Conservation (phyloP, 2,888 invertebrate species). For the Danaus chrysippus region DNA sequence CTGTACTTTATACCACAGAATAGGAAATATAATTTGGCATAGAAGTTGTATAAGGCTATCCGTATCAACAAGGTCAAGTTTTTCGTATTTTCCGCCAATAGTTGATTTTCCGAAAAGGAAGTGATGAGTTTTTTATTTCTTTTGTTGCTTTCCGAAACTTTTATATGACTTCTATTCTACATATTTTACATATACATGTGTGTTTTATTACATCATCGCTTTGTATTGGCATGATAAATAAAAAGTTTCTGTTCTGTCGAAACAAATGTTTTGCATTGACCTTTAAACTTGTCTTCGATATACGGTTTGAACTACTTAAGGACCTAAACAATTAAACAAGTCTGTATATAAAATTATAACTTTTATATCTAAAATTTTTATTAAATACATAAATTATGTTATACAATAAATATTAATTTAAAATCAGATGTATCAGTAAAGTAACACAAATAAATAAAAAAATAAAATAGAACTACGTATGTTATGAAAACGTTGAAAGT, state of each 20-base stretch:
- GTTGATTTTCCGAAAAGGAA: slow-evolving; percentile 22
- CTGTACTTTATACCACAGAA: slow-evolving; percentile 3
- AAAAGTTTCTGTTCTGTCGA: neutral
- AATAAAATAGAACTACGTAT: too few species aligned
- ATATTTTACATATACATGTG: slow-evolving; percentile 8
- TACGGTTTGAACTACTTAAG: too few species aligned
- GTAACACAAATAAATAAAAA: too few species aligned
- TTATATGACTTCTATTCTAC: neutral
- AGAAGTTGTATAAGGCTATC: slow-evolving; percentile 24
- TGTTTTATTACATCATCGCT: neutral
- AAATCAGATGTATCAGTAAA: too few species aligned
- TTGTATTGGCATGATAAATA: neutral
- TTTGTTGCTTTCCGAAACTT: slow-evolving; percentile 21
- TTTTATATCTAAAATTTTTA: too few species aligned
- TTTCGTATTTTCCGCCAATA: slow-evolving; percentile 19
- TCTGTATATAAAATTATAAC: too few species aligned
- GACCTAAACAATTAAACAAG: too few species aligned
- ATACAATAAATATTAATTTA: too few species aligned
- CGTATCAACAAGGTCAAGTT: slow-evolving; percentile 21
- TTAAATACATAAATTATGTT: too few species aligned
- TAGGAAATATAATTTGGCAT: slow-evolving; percentile 22
- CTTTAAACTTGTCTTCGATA: too few species aligned
- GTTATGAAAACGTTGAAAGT: too few species aligned
- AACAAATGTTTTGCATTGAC: too few species aligned
- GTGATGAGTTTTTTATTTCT: slow-evolving; percentile 23